Conservation (phyloP, 2,113 vertebrate species). For the Chiloscyllium plagiosum region DNA sequence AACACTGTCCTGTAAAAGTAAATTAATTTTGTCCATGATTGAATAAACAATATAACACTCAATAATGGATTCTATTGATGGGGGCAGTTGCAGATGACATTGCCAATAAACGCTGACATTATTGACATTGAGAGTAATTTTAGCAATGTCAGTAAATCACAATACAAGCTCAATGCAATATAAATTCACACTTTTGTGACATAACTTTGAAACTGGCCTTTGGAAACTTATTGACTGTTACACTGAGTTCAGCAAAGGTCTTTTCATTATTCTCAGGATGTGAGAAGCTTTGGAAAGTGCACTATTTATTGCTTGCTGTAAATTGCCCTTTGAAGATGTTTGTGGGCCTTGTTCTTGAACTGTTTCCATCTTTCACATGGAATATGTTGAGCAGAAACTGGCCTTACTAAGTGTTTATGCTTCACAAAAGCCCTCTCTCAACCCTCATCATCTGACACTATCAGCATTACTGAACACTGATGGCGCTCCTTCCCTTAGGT, state of each 20-base stretch:
- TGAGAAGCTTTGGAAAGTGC: not conserved
- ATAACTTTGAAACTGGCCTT: not conserved
- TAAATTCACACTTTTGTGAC: not conserved
- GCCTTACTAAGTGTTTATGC: not conserved
- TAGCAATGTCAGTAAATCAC: constrained; percentile 5
- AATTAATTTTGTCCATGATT: not conserved
- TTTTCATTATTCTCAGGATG: not conserved
- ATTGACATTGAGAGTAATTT: constrained; percentile 21
- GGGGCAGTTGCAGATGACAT: not conserved
- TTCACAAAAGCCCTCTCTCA: not conserved
- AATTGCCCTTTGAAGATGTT: not conserved
- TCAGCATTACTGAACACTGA: not conserved
- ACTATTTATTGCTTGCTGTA: not conserved
- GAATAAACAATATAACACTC: not conserved
- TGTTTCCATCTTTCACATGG: not conserved
- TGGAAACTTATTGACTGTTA: not conserved
- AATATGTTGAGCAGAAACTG: not conserved
- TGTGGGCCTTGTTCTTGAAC: not conserved
- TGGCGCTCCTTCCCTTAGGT: not conserved
- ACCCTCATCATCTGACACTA: not conserved
- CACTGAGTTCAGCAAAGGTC: not conserved
- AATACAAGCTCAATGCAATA: not conserved
- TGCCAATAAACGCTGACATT: not conserved
- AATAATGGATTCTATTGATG: not conserved
- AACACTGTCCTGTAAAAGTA: not conserved